Conservation (phyloP, 1,140 invertebrate species). For the Euwallacea fornicatus region DNA sequence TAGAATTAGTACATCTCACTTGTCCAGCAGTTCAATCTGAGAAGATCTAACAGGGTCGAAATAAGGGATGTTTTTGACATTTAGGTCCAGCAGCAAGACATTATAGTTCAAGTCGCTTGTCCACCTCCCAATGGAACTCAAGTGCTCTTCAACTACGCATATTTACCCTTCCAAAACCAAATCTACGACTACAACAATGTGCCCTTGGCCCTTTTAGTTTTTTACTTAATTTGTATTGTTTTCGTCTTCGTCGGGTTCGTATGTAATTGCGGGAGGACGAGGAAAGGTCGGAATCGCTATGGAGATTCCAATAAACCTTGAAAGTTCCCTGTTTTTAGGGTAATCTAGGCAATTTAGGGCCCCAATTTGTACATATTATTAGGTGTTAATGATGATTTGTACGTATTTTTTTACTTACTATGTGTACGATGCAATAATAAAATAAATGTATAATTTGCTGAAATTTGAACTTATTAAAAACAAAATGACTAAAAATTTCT, state of each 20-base stretch:
- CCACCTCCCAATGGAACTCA: constrained; percentile 75
- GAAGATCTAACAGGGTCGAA: not conserved
- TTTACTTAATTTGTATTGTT: constrained; percentile 62
- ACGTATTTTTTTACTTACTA: too few relatives aligned
- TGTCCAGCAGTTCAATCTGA: not conserved
- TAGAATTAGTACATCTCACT: not conserved
- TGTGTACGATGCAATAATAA: too few relatives aligned
- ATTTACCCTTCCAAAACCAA: constrained; percentile 51
- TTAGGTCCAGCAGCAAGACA: constrained; percentile 76
- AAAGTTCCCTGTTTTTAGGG: not conserved
- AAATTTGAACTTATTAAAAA: too few relatives aligned
- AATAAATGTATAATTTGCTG: too few relatives aligned
- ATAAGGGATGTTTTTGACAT: not conserved
- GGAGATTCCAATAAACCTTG: constrained; percentile 7
- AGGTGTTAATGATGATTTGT: too few relatives aligned
- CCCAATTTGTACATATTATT: too few relatives aligned
- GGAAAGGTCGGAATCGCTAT: constrained; percentile 18
- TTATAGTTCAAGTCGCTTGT: constrained; percentile 78
- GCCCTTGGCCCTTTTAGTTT: constrained; percentile 60
- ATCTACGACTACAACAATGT: constrained; percentile 58
- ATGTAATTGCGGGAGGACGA: constrained; percentile 57
- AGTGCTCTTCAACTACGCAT: constrained; percentile 64
- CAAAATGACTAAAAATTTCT: too few relatives aligned
- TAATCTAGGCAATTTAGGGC: too few relatives aligned
- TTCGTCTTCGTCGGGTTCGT: constrained; percentile 61